phyloP scores from a whole-genome alignment of 1,140 invertebrate genomes.

The Saxidomus purpurata region DNA sequence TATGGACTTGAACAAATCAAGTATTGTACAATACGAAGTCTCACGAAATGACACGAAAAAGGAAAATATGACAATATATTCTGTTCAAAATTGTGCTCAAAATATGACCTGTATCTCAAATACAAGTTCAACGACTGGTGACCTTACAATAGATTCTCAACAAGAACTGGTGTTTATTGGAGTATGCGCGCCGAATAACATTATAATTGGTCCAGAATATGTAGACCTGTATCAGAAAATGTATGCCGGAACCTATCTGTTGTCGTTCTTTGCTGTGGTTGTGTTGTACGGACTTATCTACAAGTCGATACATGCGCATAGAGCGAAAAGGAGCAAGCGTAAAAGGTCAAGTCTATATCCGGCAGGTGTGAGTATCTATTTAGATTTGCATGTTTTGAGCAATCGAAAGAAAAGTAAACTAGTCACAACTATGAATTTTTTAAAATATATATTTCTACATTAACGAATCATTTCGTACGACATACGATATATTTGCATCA shows the following conservation, averaged over 20 bases:
- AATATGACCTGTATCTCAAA: background rate
- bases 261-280: constrained; percentile 73
- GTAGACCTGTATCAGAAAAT: constrained; percentile 73
- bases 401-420: no score
- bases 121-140: background rate
- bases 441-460: no score
- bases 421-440: no score
- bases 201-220: constrained; percentile 70
- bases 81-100: constrained; percentile 3
- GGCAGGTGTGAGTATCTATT: constrained; percentile 2
- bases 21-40: background rate
- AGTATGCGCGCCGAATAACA: constrained; percentile 68
- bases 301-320: constrained; percentile 70
- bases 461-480: no score
- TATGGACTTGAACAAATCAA: background rate
- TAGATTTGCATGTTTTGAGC: background rate
- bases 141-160: background rate
- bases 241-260: constrained; percentile 75
- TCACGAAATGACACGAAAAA: background rate
- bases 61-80: background rate
- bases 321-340: constrained; percentile 73
- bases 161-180: constrained; percentile 66
- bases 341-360: constrained; percentile 70
- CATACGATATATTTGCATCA: no score
- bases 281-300: constrained; percentile 78